Evolutionary conservation across 2,888 invertebrate species (phyloP), one percentile per base, ranked within the genome.

Genomic region (Amblyjoppa proteus): DNA sequence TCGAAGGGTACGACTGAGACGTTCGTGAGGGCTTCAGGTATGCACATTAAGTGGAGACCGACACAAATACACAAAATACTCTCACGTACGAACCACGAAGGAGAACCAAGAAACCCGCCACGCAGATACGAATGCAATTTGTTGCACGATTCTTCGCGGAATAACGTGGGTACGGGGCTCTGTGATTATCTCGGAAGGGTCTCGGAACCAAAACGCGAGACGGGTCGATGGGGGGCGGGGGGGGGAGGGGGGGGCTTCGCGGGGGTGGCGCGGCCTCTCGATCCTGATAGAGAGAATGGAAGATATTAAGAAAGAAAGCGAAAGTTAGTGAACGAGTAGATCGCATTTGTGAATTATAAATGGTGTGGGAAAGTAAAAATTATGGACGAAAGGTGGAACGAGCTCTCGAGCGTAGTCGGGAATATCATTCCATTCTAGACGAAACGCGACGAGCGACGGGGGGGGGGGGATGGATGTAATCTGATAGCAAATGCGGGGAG

Each of bases 401-500:
- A 68, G 80, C 76, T 77, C 80, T 83, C 80, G 80, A 85, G 76
- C 79, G 80, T 80, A 85, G 85, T 77, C 74, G 64, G 77, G 85
- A 85, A 71, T 76, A 82, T 85, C 79, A 85, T 85, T 85, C 79
- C 76, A 75, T 71, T 82, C 82, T 85, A 85, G 82, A 76, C 82
- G 53, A 83, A 75, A 71, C 66, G 68, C 41, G 80, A 45, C 58
- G 73, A 34, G 13, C 53, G 11, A 31, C 20, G 79, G 73, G 86
- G 41, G 87, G 88, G 88, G 28, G 77, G 73, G 86, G 45, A 87
- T 88, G 88, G 89, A 89, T 91, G 90, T 90, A 92, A 92, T 92
- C 91, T 91, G 87, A 73, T 69, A 84, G 86, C 90, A 90, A 91
- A 92, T 92, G 91, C 89, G 88, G 90, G 90, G 91, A 90, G 80